Evolutionary conservation across 1,140 invertebrate species (phyloP), one percentile per base, ranked within the genome.

Genomic region (Ips nitidus): DNA sequence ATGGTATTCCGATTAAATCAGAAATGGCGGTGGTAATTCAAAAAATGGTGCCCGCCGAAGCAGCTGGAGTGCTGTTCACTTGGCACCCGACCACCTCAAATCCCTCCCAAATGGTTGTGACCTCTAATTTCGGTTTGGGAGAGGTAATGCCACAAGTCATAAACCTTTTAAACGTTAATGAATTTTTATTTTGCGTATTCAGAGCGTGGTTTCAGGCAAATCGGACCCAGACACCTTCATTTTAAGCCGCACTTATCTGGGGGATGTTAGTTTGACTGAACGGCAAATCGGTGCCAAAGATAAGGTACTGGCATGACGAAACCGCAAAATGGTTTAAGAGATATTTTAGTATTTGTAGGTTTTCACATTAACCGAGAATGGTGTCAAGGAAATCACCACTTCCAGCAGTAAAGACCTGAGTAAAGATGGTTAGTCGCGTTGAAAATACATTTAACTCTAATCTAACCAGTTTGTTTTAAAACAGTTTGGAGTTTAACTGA

Each of bases 21-120:
- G 82, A 85, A 22, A 92, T 94, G 84, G 92, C 85, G 1, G 92
- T 95, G n/a, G 91, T 93, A 8, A 83, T 95, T 3, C 93, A 95
- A 78, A 83, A 86, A 75, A 89, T 94, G 88, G 87, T 93, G 7
- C 73, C 82, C 39, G 84, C 91, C 4, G 86, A 89, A 50, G 81
- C 84, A 1, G 89, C 93, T 8, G 91, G 93, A 5, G 93, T 94
- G 0, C 80, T 94, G 77, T 94, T 94, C 78, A 93, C 92, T 0
- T 83, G 86, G 61, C 87, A 94, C 80, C 92, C 93, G 0, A 83
- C 86, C 0, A 87, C 84, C 41, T 89, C 87, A 1, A 87, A 91
- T 80, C 86, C 89, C 0, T 81, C 83, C 1, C 75, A 84, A 53
- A 85, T 94, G 52, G 80, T 88, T 8, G 87, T 95, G 60, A 91